Evolutionary conservation across 2,888 invertebrate species (phyloP).

Genomic region (Drosophila conformis): DNA sequence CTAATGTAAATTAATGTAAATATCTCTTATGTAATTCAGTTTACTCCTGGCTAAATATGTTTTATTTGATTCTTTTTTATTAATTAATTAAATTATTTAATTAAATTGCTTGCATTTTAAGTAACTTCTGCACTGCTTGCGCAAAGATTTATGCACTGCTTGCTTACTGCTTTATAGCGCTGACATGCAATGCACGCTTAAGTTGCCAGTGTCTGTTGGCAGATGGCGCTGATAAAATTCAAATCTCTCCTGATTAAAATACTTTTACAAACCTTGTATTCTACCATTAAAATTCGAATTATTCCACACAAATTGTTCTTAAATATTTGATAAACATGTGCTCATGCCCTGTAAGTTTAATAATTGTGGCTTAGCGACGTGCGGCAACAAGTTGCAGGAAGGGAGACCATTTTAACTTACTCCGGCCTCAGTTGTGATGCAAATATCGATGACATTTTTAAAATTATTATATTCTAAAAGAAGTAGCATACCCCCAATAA

Average conservation of each 20-base stretch:
- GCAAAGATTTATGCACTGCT: neutral
- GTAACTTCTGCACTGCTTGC: slow-evolving; percentile 3
- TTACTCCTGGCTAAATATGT: neutral
- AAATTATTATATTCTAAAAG: neutral
- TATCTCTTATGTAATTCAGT: too few relatives aligned
- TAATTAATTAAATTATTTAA: too few relatives aligned
- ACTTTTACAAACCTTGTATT: neutral
- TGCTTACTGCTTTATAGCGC: neutral
- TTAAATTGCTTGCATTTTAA: neutral
- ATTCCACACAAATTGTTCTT: neutral
- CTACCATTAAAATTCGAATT: neutral
- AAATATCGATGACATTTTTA: neutral
- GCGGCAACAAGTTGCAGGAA: neutral
- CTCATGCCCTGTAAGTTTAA: neutral
- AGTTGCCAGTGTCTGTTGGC: neutral
- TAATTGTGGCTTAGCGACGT: neutral
- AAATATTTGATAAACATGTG: neutral
- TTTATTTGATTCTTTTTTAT: neutral
- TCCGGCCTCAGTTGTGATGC: neutral
- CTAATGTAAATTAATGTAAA: neutral
- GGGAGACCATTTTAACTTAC: neutral
- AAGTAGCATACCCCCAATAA: fast-evolving
- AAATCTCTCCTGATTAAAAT: neutral
- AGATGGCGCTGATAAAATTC: slow-evolving; percentile 11
- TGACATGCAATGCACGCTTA: neutral